Evolutionary conservation across 2,113 vertebrate species (phyloP), one percentile per base, ranked within the genome.

Genomic region (Aythya baeri): DNA sequence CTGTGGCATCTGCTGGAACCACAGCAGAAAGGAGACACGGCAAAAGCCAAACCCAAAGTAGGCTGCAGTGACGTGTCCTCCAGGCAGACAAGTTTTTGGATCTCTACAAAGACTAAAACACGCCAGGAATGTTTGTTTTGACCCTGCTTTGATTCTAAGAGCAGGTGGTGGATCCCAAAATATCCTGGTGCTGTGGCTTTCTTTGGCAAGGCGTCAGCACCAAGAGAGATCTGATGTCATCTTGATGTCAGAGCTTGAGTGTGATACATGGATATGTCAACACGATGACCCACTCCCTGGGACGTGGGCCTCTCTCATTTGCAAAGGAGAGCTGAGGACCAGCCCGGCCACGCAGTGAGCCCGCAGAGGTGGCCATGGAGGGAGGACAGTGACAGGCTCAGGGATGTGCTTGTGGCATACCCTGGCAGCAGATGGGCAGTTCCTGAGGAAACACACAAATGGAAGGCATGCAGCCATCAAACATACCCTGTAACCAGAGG

Each of bases 241-340:
- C 41, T 17, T 78, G n/a, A 29, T 15, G 25, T 57, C 70, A 88
- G 61, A 86, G 4, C 17, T 67, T 62, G 55, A 71, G 36, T 29
- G 31, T 23, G n/a, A 49, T 36, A 26, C 31, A 7, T 41, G 1
- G 1, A 1, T 74, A 63, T 3, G 43, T 11, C 44, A 54, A 36
- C 0, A 0, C 17, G 55, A 59, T 13, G 14, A 54, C 17, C 32
- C 46, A 67, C 8, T 11, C 49, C 7, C 6, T 8, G 17, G 31
- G n/a, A 17, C 46, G 32, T 55, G 16, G 14, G 38, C 44, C 50
- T 58, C 32, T 61, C 3, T 14, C 9, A 5, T 32, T 72, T 76
- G 3, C 46, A 82, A 43, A 11, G 50, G 34, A 82, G 14, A 4
- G 25, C 52, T 44, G 26, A 41, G 52, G n/a, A 44, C 25, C 11